Evolutionary conservation across 2,888 invertebrate species (phyloP).

Genomic region (Eulithis prunata): DNA sequence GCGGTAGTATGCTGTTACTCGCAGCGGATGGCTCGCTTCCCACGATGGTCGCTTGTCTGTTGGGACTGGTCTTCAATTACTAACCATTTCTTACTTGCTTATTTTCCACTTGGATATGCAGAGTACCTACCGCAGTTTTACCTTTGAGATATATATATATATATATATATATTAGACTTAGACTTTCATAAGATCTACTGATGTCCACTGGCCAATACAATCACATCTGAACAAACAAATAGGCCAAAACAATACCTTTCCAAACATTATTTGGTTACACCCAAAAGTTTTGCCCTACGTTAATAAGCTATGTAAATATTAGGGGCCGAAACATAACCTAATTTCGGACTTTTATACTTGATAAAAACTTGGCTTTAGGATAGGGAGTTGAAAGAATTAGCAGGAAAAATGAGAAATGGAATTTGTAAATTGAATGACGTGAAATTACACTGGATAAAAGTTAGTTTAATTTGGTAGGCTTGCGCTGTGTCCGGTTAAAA

Average conservation of each 20-base stretch:
- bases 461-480: conserved; percentile 2
- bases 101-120: conserved; percentile 35
- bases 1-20: conserved; percentile 46
- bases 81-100: conserved; percentile 38
- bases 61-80: conserved; percentile 48
- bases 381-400: conserved; percentile 16
- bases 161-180: no score
- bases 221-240: conserved; percentile 29
- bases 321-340: conserved; percentile 20
- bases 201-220: background rate
- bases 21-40: conserved; percentile 54
- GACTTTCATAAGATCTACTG: background rate
- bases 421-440: conserved; percentile 15
- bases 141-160: conserved; percentile 11
- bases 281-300: conserved; percentile 35
- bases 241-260: conserved; percentile 34
- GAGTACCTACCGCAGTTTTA: conserved; percentile 12
- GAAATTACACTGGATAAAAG: conserved; percentile 8
- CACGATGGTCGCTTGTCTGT: conserved; percentile 51
- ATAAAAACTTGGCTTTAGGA: conserved; percentile 19
- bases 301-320: conserved; percentile 36
- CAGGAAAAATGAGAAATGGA: conserved; percentile 9
- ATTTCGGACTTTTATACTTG: conserved; percentile 28
- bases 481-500: conserved; percentile 11
- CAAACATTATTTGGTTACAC: conserved; percentile 33